A percentile compares a stretch with the other conserved stretches of the same genome.
Evolutionary conservation across 2,113 vertebrate genomes (phyloP).

Genomic region (Neotragus moschatus): DNA sequence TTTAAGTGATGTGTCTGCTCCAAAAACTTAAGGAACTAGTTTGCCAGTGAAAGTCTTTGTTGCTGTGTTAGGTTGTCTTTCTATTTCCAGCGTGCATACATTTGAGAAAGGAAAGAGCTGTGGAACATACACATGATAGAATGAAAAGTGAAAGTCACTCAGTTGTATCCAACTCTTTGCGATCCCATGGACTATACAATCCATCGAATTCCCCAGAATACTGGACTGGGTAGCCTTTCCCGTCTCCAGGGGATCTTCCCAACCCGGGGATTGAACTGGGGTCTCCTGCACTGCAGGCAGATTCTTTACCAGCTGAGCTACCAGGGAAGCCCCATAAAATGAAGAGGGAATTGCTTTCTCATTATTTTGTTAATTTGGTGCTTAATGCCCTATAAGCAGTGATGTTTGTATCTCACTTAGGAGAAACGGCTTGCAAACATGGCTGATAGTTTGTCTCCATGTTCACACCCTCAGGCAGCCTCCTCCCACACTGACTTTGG

Average conservation of each 20-base stretch:
- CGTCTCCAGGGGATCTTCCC: not conserved
- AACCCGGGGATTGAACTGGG: not conserved
- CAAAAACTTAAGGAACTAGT: not conserved
- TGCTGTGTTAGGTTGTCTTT: not conserved
- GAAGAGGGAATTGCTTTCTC: not conserved
- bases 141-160: not conserved
- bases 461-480: not conserved
- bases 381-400: not conserved
- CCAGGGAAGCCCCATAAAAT: not conserved
- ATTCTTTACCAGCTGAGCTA: not conserved
- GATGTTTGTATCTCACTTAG: not conserved
- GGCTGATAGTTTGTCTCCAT: not conserved
- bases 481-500: not conserved
- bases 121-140: not conserved
- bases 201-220: not conserved
- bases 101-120: not conserved
- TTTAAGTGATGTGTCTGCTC: not conserved
- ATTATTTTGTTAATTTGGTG: not conserved
- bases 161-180: not conserved
- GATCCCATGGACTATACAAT: not conserved
- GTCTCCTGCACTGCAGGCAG: not conserved
- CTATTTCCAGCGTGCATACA: not conserved
- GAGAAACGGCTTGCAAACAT: not conserved
- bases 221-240: not conserved
- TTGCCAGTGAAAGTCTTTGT: not conserved